Evolutionary conservation across 2,888 invertebrate genomes (phyloP), one percentile per base, ranked within the genome.

Genomic region (Lydus trimaculatus): DNA sequence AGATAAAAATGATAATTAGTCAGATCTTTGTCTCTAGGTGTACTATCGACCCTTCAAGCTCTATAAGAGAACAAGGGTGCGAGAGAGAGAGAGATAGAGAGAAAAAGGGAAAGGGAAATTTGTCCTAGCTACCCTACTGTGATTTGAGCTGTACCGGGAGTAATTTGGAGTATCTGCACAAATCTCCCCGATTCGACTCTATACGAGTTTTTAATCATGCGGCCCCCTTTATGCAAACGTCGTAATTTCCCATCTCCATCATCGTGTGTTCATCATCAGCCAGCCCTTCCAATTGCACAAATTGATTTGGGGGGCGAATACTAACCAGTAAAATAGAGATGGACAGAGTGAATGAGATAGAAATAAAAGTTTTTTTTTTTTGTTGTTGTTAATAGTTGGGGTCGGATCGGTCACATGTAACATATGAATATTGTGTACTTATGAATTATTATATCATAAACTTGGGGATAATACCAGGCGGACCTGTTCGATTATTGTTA

Each of bases 391-490:
- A 79, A 80, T 79, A 78, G 78, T 73, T 72, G 75, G 79, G 79
- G 78, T 75, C 73, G 76, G 69, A 68, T 76, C 76, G 76, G 76
- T 78, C 79, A 77, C 78, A 77, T 76, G 79, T 78, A 79, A 70
- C 79, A 71, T 75, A 74, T 75, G 75, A 76, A 72, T 71, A 67
- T 73, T 75, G 73, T 78, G 76, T 79, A 80, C 79, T 80, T 80
- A 80, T 78, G 80, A 82, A 82, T 81, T 82, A 82, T 82, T 82
- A 81, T 81, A 81, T 82, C 80, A 82, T 82, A 82, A 82, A 81
- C 74, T 52, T 25, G 23, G 52, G 52, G 77, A 74, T 72, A 65
- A 31, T 64, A 63, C 56, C 20, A 9, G 28, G 59, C 52, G 56
- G 64, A 33, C 64, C 64, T 65, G 62, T 56, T 28, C 25, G 36